phyloP scores from a whole-genome alignment of 2,888 invertebrate genomes.

The Ophonus ardosiacus region DNA sequence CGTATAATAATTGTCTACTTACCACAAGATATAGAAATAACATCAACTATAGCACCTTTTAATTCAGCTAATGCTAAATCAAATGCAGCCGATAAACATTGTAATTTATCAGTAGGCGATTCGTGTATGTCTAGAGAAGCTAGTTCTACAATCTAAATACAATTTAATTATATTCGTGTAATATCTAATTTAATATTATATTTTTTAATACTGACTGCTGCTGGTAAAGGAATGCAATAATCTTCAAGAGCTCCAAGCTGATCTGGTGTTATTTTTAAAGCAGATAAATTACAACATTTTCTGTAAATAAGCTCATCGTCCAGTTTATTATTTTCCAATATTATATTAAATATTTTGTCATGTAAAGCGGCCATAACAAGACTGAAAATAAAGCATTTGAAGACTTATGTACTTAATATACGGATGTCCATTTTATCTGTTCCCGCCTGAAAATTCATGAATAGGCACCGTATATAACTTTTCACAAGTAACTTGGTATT shows the following conservation, averaged over 20 bases:
- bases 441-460: too few species aligned
- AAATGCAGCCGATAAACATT: constrained; percentile 74
- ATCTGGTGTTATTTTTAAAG: constrained; percentile 73
- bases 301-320: constrained; percentile 72
- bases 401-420: neutral
- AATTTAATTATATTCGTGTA: neutral
- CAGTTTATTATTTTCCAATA: constrained; percentile 70
- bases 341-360: constrained; percentile 72
- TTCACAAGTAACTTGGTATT: too few species aligned
- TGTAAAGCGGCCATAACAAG: constrained; percentile 71
- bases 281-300: constrained; percentile 72
- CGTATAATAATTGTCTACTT: constrained; percentile 11
- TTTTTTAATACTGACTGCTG: constrained; percentile 71
- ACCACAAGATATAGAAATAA: constrained; percentile 72
- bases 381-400: constrained; percentile 41
- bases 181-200: neutral
- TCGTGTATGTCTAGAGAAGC: constrained; percentile 74
- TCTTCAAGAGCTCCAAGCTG: constrained; percentile 74
- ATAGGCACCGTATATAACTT: too few species aligned
- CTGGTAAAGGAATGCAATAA: constrained; percentile 73
- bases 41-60: constrained; percentile 74
- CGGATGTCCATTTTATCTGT: too few species aligned
- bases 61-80: constrained; percentile 76
- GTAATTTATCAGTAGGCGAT: constrained; percentile 75
- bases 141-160: constrained; percentile 74